Percentiles rank a stretch among this genome's conserved stretches.
These are phyloP conservation scores for Chaenogobius annularis DNA, from an alignment of 2,113 vertebrate species.

Conservation along the genomic window DNA sequence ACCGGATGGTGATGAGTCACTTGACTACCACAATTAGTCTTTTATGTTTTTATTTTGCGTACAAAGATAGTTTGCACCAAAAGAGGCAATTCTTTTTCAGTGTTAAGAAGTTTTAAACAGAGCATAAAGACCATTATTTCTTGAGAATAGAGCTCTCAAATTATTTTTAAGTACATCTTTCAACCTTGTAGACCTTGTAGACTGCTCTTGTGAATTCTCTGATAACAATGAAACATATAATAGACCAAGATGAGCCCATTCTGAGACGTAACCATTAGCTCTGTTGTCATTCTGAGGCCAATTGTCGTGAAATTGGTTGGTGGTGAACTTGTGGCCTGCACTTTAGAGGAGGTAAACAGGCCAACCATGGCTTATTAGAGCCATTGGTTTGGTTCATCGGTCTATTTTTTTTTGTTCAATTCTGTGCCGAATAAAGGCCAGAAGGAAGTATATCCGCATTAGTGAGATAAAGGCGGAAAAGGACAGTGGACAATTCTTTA, in stretches of 20 bases:
- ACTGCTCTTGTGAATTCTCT: conserved; percentile 39
- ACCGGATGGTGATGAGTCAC: no score
- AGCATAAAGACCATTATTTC: not conserved
- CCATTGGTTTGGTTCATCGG: conserved; percentile 37
- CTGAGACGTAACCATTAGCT: not conserved
- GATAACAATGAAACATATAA: conserved; percentile 12
- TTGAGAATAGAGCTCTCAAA: not conserved
- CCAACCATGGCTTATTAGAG: conserved; percentile 47
- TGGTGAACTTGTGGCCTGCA: conserved; percentile 32
- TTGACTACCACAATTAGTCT: no score
- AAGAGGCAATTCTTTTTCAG: no score
- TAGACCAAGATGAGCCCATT: conserved; percentile 10
- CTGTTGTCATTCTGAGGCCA: conserved; percentile 18
- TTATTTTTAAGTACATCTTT: not conserved
- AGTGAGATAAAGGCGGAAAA: conserved; percentile 68
- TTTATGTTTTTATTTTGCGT: no score
- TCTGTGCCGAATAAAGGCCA: conserved; percentile 38
- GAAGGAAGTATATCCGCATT: conserved; percentile 57
- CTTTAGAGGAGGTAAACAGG: conserved; percentile 34
- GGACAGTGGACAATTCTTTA: conserved; percentile 70
- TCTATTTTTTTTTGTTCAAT: conserved; percentile 3
- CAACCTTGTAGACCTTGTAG: not conserved
- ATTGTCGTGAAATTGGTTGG: conserved; percentile 28
- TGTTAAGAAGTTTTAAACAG: no score
- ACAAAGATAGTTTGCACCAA: no score